Evolutionary conservation across 2,797 vertebrate genomes (phyloP).

Genomic region (Scyliorhinus canicula): DNA sequence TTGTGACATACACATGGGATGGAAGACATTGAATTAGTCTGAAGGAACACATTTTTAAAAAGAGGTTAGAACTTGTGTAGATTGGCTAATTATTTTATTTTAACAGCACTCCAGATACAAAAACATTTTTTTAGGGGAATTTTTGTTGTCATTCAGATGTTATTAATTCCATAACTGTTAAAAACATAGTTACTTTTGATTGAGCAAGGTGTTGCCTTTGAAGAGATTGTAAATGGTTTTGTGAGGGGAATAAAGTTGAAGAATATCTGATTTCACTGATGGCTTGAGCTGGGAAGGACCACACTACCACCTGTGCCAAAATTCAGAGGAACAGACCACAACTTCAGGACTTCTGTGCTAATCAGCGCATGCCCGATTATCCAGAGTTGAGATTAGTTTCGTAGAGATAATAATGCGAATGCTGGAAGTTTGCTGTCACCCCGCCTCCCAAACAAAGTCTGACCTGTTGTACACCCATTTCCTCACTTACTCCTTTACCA

Average conservation of each 20-base stretch:
- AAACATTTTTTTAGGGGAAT: too few species aligned
- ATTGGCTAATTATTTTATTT: not conserved
- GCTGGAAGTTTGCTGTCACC: not conserved
- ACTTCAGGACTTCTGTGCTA: not conserved
- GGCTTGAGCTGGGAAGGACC: not conserved
- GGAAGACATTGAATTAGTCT: not conserved
- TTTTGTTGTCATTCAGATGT: too few species aligned
- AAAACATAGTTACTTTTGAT: not conserved
- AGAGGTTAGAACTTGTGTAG: not conserved
- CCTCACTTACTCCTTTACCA: not conserved
- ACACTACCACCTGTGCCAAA: not conserved
- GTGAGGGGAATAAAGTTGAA: not conserved
- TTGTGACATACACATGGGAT: too few species aligned
- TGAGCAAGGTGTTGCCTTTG: not conserved
- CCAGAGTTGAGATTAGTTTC: not conserved
- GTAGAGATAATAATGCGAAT: not conserved
- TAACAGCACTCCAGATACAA: too few species aligned
- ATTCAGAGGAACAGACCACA: not conserved
- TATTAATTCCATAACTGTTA: not conserved
- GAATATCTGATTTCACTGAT: not conserved
- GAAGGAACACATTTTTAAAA: not conserved
- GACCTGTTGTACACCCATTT: not conserved
- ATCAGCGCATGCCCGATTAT: not conserved
- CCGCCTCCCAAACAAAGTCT: not conserved
- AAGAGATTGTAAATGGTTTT: not conserved